phyloP scores from a whole-genome alignment of 2,113 vertebrate genomes.

The Galeopterus variegatus region DNA sequence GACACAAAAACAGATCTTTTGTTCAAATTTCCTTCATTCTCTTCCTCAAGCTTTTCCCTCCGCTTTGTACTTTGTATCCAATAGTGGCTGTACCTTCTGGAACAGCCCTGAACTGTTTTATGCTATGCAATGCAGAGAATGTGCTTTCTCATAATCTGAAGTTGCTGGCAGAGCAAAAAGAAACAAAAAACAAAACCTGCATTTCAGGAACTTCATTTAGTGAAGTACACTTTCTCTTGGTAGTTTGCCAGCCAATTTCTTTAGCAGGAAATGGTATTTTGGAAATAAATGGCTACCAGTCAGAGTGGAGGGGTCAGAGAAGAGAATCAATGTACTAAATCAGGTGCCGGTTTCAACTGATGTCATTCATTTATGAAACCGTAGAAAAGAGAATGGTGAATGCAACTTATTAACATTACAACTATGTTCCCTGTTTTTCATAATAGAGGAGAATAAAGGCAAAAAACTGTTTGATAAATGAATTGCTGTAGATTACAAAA shows the following conservation, averaged over 20 bases:
- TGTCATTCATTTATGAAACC: constrained; percentile 8
- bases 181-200: constrained; percentile 55
- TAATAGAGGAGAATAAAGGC: not conserved
- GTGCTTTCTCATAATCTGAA: constrained; percentile 19
- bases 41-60: not conserved
- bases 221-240: not conserved
- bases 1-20: not conserved
- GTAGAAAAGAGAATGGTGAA: not conserved
- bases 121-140: not conserved
- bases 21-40: not conserved
- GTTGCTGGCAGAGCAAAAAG: constrained; percentile 34
- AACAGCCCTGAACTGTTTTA: not conserved
- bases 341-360: not conserved
- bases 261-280: not conserved
- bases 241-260: constrained; percentile 43
- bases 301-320: not conserved
- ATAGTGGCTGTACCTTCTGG: not conserved
- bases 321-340: not conserved
- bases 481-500: not conserved
- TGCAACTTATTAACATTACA: not conserved
- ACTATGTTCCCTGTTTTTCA: not conserved
- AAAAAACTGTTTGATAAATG: not conserved
- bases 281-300: not conserved
- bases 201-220: constrained; percentile 39
- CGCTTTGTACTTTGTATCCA: not conserved